Conservation (phyloP, 2,113 vertebrate species). For the Scomber colias region DNA sequence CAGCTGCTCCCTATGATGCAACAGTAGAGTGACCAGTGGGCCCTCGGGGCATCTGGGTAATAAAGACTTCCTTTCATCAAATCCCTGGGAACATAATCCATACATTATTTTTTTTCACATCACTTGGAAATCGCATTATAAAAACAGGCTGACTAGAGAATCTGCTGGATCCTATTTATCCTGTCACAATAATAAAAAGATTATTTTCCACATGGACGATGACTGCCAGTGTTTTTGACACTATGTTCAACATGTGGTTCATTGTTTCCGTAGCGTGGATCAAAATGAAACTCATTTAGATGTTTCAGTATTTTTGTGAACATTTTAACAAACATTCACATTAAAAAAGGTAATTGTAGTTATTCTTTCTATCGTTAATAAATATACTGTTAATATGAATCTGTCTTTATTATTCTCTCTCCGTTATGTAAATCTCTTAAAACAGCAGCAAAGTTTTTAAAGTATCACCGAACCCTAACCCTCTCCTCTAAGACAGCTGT, state of each 20-base stretch:
- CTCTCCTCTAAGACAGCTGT: no score
- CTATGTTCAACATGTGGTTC: conserved; percentile 42
- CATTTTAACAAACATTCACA: not conserved
- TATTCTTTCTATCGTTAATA: no score
- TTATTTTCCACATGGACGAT: conserved; percentile 39
- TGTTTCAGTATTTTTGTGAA: not conserved
- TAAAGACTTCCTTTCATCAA: conserved; percentile 72
- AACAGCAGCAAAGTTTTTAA: no score
- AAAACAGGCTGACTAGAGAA: conserved; percentile 17
- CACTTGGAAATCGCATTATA: conserved; percentile 57
- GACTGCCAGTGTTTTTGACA: conserved; percentile 19
- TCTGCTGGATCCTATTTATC: conserved; percentile 51
- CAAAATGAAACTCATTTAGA: not conserved
- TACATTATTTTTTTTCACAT: conserved; percentile 58
- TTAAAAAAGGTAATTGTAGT: no score
- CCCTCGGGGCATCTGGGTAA: conserved; percentile 56
- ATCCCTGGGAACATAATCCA: conserved; percentile 70
- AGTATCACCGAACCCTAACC: no score
- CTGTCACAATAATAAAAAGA: conserved; percentile 50
- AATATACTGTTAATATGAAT: no score
- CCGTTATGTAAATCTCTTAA: no score
- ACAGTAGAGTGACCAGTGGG: conserved; percentile 52
- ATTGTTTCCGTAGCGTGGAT: no score
- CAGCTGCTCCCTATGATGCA: conserved; percentile 75
- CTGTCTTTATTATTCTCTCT: no score